Percentiles rank a stretch among this genome's conserved stretches.
Evolutionary conservation across 2,888 invertebrate species (phyloP).

Genomic region (Pecten maximus): DNA sequence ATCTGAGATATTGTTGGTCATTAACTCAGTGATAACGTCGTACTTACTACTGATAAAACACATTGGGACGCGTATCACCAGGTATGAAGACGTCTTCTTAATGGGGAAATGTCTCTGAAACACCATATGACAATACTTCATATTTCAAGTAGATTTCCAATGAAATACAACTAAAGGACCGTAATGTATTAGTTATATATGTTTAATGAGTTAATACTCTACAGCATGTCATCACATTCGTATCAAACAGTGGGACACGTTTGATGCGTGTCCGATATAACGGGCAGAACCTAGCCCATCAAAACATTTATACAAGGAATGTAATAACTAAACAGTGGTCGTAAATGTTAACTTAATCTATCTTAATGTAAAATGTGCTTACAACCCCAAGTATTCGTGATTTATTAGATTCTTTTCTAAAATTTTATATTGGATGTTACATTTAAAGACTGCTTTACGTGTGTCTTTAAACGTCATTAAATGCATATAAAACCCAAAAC

Average conservation of each 20-base stretch:
- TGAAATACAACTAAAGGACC: not conserved
- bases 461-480: constrained; percentile 4
- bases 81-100: not conserved
- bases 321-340: not conserved
- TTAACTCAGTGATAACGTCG: not conserved
- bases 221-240: not conserved
- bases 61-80: not conserved
- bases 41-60: not conserved
- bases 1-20: not conserved
- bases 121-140: not conserved
- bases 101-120: not conserved
- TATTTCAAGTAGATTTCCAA: not conserved
- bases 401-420: not conserved
- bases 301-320: not conserved
- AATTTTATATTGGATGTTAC: not conserved
- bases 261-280: not conserved
- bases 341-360: not conserved
- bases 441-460: not conserved
- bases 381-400: not conserved
- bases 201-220: not conserved
- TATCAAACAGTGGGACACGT: not conserved
- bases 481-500: not conserved
- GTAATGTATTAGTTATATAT: not conserved
- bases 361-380: not conserved
- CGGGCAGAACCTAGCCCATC: not conserved